Percentiles rank a stretch among this genome's conserved stretches.
phyloP scores from a whole-genome alignment of 2,797 vertebrate genomes.

The Tolypeutes matacus region DNA sequence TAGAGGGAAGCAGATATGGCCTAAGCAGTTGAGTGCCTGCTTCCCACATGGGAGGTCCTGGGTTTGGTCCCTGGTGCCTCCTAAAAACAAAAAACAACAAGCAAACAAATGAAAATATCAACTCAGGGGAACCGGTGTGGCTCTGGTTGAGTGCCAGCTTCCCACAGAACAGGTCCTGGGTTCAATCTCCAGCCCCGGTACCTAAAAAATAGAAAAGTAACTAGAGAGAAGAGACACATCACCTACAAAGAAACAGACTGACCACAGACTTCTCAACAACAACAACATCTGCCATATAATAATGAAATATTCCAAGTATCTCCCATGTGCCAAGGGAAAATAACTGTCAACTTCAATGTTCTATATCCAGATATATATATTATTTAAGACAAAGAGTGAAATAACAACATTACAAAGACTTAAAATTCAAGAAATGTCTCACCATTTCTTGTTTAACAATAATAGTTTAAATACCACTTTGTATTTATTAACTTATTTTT shows the following conservation, averaged over 20 bases:
- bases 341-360: neutral
- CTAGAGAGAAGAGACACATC: no score
- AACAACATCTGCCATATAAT: conserved; percentile 50
- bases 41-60: no score
- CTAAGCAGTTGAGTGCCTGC: no score
- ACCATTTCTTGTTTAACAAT: conserved; percentile 4
- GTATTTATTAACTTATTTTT: conserved; percentile 34
- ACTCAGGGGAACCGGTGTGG: no score
- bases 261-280: conserved; percentile 13
- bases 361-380: neutral
- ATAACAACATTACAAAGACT: conserved; percentile 44
- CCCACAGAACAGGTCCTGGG: no score
- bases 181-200: neutral
- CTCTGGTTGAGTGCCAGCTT: no score
- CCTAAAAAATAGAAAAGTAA: conserved; percentile 13
- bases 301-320: neutral
- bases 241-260: neutral
- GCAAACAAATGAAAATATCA: no score
- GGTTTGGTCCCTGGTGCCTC: no score
- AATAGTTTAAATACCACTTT: conserved; percentile 41
- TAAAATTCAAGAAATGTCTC: conserved; percentile 45
- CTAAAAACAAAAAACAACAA: no score
- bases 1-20: neutral
- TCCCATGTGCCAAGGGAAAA: conserved; percentile 19
- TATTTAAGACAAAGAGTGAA: conserved; percentile 30